phyloP scores from a whole-genome alignment of 2,888 invertebrate genomes.

The Euplexia lucipara region DNA sequence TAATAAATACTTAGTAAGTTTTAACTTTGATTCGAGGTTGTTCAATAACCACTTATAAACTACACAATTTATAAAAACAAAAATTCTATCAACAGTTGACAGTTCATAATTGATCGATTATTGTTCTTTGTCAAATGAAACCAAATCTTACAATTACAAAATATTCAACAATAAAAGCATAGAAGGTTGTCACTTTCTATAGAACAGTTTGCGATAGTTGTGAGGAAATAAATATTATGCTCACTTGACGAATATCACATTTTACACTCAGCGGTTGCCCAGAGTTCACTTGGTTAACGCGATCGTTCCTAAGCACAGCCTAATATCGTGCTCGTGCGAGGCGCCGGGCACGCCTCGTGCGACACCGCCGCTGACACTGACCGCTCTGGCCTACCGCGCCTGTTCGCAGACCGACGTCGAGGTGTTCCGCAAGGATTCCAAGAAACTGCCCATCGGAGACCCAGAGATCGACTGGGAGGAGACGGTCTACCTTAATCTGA shows the following conservation, averaged over 20 bases:
- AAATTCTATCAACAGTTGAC: conserved; percentile 80
- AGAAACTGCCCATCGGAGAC: conserved; percentile 98
- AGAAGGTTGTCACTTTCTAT: conserved; percentile 72
- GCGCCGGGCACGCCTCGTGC: conserved; percentile 30
- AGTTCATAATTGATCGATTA: conserved; percentile 77
- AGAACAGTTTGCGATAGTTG: conserved; percentile 70
- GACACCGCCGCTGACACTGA: conserved; percentile 51
- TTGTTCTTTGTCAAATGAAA: conserved; percentile 78
- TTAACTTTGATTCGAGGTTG: conserved; percentile 81
- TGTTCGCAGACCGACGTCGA: conserved; percentile 96
- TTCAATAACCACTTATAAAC: conserved; percentile 86
- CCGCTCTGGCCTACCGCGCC: conserved; percentile 58
- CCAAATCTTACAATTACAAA: conserved; percentile 77
- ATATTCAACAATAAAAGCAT: conserved; percentile 85
- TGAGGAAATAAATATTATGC: conserved; percentile 60
- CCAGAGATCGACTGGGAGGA: conserved; percentile 99
- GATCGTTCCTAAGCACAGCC: conserved; percentile 64
- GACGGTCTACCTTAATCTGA: conserved; percentile 99
- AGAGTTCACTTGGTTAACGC: conserved; percentile 51
- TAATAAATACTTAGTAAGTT: conserved; percentile 84
- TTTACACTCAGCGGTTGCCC: conserved; percentile 60
- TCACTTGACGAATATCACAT: conserved; percentile 72
- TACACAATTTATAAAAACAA: conserved; percentile 86
- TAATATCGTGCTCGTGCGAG: too few relatives aligned
- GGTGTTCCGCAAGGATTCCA: conserved; percentile 99